Base-by-base conservation (phyloP, 2,113 vertebrate genomes). In the Caracal caracal region DNA sequence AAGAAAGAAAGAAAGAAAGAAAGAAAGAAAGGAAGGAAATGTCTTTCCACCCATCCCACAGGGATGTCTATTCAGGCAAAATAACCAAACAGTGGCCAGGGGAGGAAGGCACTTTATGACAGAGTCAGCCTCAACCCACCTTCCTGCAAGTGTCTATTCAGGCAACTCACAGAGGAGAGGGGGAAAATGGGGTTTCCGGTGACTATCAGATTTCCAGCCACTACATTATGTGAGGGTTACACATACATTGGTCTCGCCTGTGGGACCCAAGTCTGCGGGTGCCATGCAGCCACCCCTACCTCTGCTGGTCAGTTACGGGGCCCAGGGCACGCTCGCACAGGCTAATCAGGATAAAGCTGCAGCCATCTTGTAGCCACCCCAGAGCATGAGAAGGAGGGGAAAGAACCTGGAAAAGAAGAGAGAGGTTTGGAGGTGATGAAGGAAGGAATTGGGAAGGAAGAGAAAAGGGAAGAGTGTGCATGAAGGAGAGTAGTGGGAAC, bases 271-370 rank as follows among this genome's bases (percentile, higher is more conserved):
- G 73, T 47, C 40, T 47, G 73, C 5, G 26, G 40, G 73, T 47
- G 16, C 7, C 15, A 5, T 40, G 73, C 3, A 8, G 26, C 26
- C 0, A 2, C 13, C 16, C 26, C 40, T 15, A 47, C 40, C 26
- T 47, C 6, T 7, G 10, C 13, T 4, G 73, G 40, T 24, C 7
- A 4, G 13, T 30, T 47, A 17, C 8, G 0, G 15, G 3, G 13
- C 73, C 16, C 40, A 15, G 26, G 26, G 26, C 73, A 13, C 26
- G 2, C 28, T 3, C 6, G 26, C 40, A 13, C 24, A 75, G 24
- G 1, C 71, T 17, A 26, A 30, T 26, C 7, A 8, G 26, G 28
- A 26, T 10, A 47, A 28, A 76, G 26, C 26, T 3, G 40, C 1
- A 15, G 73, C 40, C 15, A 5, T 16, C 26, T 47, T 30, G 16